Conservation (phyloP, 2,113 vertebrate genomes). For the Pungitius pungitius region DNA sequence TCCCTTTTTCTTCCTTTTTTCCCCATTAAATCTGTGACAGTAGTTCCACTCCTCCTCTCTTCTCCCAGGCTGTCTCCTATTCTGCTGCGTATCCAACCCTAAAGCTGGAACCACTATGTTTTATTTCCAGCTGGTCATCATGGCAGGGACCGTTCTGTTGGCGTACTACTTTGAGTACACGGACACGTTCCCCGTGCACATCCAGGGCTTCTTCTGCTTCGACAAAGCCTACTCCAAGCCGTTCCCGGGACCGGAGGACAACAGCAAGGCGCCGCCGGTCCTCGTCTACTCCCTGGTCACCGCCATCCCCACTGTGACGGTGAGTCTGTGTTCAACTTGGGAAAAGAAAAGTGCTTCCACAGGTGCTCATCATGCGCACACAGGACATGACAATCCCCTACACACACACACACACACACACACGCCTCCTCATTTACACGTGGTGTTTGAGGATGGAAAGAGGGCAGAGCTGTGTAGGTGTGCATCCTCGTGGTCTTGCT, state of each 20-base stretch:
- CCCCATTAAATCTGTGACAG: slow-evolving; percentile 5
- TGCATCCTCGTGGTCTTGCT: slow-evolving; percentile 69
- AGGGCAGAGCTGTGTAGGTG: slow-evolving; percentile 63
- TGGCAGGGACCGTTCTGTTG: slow-evolving; percentile 89
- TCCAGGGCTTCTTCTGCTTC: slow-evolving; percentile 94
- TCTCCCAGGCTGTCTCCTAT: slow-evolving; percentile 31
- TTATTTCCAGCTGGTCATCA: slow-evolving; percentile 91
- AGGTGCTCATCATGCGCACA: slow-evolving; percentile 39
- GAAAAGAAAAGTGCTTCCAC: slow-evolving; percentile 40
- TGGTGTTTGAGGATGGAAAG: slow-evolving; percentile 63
- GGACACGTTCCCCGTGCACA: slow-evolving; percentile 91
- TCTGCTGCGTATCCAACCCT: slow-evolving; percentile 49
- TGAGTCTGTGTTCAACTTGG: slow-evolving; percentile 73
- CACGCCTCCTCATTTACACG: slow-evolving; percentile 47
- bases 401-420: neutral
- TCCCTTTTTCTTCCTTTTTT: neutral
- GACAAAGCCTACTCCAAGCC: slow-evolving; percentile 91
- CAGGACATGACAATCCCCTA: slow-evolving; percentile 1
- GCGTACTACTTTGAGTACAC: slow-evolving; percentile 96
- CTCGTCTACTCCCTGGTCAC: slow-evolving; percentile 91
- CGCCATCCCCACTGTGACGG: slow-evolving; percentile 88
- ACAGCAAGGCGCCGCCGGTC: slow-evolving; percentile 87
- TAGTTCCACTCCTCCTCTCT: slow-evolving; percentile 32
- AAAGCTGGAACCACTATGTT: slow-evolving; percentile 79
- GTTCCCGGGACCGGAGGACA: slow-evolving; percentile 89